Base-by-base conservation (phyloP, 2,888 invertebrate species). In the Sphaerophoria taeniata region DNA sequence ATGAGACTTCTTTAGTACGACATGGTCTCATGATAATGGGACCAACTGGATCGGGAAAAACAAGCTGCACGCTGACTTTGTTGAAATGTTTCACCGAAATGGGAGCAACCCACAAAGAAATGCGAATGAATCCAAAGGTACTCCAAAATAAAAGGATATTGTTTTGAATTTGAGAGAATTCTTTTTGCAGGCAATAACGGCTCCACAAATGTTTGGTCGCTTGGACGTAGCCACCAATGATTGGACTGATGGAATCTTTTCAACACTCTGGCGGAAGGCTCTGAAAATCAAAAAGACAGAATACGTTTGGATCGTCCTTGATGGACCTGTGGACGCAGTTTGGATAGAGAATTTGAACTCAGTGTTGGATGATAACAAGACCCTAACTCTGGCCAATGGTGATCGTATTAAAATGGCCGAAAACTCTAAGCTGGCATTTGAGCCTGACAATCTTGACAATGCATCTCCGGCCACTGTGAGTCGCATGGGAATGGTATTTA, bases 261-360 rank as follows among this genome's bases (percentile, higher is more conserved):
- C 97, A 0, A 97, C 97, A 0, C 92, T 98, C 3, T 98, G 97
- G 97, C 94, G 97, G 88, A 93, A 96, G 91, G 95, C 97, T 2
- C 93, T 96, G 24, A 96, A 96, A 92, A 94, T 96, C 0, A 96
- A 96, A 89, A 95, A 95, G 90, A 92, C 93, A 3, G 95, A 96
- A 85, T 94, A 93, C 75, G 93, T 95, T 51, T 96, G 96, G 96
- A 94, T 94, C 88, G 93, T 94, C 1, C 90, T 94, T 87, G 98
- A 98, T 91, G 98, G 98, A 0, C 98, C 98, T 0, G 98, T 98
- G 1, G 98, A 98, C 91, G 97, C 97, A 0, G 97, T 98, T 1
- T 98, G 98, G 98, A 98, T 98, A 88, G 98, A 98, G 92, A 98
- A 98, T 91, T 93, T 98, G 9, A 98, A 98, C 92, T 97, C 97